Conservation (phyloP, 2,888 invertebrate genomes). For the Acronicta psi region DNA sequence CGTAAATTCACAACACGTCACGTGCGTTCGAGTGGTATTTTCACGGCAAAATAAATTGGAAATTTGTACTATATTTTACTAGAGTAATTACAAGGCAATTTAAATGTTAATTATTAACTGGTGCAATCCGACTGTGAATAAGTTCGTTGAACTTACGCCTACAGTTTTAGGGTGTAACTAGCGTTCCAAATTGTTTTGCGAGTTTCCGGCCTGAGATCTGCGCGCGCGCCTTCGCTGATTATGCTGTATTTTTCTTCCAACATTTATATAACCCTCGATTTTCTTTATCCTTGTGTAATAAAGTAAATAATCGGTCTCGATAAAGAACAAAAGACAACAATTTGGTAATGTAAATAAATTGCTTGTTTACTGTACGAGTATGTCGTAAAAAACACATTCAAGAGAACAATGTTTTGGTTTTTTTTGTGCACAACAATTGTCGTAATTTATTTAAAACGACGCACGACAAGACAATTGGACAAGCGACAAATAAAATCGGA, state of each 20-base stretch:
- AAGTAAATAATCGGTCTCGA: slow-evolving; percentile 6
- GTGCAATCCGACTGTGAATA: slow-evolving; percentile 44
- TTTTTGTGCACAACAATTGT: slow-evolving; percentile 25
- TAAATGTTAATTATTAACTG: slow-evolving; percentile 46
- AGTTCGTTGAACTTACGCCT: slow-evolving; percentile 52
- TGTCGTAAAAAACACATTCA: slow-evolving; percentile 8
- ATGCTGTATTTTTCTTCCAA: slow-evolving; percentile 3
- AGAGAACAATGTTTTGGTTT: slow-evolving; percentile 16
- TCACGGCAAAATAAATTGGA: slow-evolving; percentile 29
- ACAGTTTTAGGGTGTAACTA: slow-evolving; percentile 63
- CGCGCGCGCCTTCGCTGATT: slow-evolving; percentile 55
- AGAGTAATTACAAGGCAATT: slow-evolving; percentile 40
- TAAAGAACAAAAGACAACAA: slow-evolving; percentile 19
- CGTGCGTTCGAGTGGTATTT: slow-evolving; percentile 37
- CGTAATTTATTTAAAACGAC: slow-evolving; percentile 45
- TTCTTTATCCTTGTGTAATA: slow-evolving; percentile 13
- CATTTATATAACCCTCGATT: neutral
- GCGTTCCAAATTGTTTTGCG: slow-evolving; percentile 66
- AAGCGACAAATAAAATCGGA: slow-evolving; percentile 42
- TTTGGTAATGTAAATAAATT: slow-evolving; percentile 29
- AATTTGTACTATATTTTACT: slow-evolving; percentile 18
- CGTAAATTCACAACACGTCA: slow-evolving; percentile 36
- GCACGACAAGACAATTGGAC: slow-evolving; percentile 43
- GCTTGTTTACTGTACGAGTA: slow-evolving; percentile 11
- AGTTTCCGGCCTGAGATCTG: slow-evolving; percentile 59